Conservation (phyloP, 1,140 invertebrate species). For the Papilio polytes region DNA sequence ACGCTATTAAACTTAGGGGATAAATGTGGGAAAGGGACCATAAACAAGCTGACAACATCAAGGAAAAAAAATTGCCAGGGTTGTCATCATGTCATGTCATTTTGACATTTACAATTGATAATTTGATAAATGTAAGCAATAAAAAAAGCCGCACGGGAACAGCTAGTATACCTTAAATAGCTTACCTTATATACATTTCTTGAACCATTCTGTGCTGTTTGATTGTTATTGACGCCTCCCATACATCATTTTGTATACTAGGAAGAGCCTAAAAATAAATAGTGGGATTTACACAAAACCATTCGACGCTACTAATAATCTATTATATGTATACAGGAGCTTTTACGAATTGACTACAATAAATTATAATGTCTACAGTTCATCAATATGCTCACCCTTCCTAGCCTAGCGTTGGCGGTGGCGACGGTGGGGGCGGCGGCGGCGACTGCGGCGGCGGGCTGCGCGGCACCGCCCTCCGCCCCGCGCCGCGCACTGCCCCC, state of each 20-base stretch:
- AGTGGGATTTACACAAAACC: not conserved
- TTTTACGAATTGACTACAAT: no score
- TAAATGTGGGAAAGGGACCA: no score
- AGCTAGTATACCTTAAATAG: not conserved
- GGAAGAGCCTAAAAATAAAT: conserved; percentile 65
- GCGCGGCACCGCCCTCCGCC: conserved; percentile 50
- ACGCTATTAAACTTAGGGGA: no score
- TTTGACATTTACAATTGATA: no score
- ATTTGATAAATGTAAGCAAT: no score
- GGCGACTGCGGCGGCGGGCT: conserved; percentile 40
- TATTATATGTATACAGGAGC: no score
- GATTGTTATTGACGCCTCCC: conserved; percentile 87
- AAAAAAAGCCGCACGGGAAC: no score
- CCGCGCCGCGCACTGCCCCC: conserved; percentile 52
- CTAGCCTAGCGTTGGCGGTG: conserved; percentile 35
- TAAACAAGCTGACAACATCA: no score
- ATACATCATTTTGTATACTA: conserved; percentile 86
- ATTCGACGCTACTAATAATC: no score
- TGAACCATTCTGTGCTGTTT: conserved; percentile 86
- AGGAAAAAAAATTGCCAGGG: no score
- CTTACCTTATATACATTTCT: conserved; percentile 82
- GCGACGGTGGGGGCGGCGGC: conserved; percentile 25
- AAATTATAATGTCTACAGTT: not conserved
- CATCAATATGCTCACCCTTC: conserved; percentile 27
- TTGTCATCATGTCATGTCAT: no score